These are phyloP conservation scores for Crossaster papposus DNA, from an alignment of 53 echinoderm and acorn worm species.

Conservation along the genomic window DNA sequence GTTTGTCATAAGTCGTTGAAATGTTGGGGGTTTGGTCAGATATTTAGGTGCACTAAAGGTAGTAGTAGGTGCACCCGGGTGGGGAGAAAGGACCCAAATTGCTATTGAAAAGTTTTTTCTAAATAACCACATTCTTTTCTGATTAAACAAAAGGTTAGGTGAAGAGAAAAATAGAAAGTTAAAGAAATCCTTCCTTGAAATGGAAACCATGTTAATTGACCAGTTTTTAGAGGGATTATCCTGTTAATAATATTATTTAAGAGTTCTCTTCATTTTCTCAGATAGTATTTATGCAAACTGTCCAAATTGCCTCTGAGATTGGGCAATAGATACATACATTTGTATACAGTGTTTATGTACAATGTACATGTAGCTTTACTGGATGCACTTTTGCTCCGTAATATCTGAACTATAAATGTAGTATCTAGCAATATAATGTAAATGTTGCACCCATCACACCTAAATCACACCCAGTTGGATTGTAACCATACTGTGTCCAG, in stretches of 20 bases:
- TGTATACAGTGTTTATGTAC: no score
- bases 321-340: no score
- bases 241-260: neutral
- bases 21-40: neutral
- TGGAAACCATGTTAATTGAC: no score
- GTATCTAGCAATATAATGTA: neutral
- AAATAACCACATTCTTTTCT: no score
- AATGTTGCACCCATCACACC: conserved; percentile 3
- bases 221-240: no score
- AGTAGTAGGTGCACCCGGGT: no score
- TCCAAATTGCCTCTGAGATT: neutral
- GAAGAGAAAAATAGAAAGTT: no score
- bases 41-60: neutral
- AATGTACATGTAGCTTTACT: neutral
- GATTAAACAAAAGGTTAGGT: no score
- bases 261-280: neutral
- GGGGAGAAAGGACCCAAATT: no score
- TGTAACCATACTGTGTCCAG: neutral
- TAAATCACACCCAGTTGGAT: neutral
- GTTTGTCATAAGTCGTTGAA: neutral
- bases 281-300: neutral
- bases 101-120: no score
- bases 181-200: no score
- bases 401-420: neutral
- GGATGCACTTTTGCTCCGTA: neutral